phyloP scores from a whole-genome alignment of 2,797 vertebrate genomes.

The Enteromius viviparus region DNA sequence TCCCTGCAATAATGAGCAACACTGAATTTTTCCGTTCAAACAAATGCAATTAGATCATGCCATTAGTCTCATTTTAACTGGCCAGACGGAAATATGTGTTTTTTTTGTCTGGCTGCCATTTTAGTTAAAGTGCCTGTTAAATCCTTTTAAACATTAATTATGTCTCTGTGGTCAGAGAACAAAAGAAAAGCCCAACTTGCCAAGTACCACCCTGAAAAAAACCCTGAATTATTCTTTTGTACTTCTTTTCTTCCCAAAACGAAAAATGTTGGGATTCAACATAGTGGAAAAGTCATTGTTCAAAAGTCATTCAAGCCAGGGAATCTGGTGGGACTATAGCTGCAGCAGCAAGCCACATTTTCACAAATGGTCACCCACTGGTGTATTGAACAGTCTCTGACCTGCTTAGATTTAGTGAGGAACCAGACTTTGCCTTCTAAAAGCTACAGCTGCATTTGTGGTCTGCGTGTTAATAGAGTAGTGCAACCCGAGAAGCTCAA shows the following conservation, averaged over 20 bases:
- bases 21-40: conserved; percentile 33
- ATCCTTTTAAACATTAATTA: conserved; percentile 37
- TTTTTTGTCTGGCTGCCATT: conserved; percentile 55
- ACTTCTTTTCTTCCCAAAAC: neutral
- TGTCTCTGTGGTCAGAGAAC: conserved; percentile 40
- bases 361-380: no score
- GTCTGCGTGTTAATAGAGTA: no score
- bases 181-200: conserved; percentile 44
- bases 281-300: neutral
- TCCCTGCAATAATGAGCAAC: neutral
- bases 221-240: conserved; percentile 20
- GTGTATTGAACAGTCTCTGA: no score
- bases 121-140: conserved; percentile 44
- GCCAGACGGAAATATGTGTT: conserved; percentile 50
- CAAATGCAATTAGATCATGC: conserved; percentile 40
- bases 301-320: neutral
- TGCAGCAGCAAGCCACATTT: no score
- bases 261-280: conserved; percentile 29
- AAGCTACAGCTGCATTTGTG: no score
- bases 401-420: no score
- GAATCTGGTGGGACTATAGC: no score
- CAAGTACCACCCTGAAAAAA: neutral
- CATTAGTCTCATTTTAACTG: conserved; percentile 41
- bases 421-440: no score
- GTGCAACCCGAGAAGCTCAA: no score